Evolutionary conservation across 2,113 vertebrate genomes (phyloP).

Genomic region (Lasiurus borealis): DNA sequence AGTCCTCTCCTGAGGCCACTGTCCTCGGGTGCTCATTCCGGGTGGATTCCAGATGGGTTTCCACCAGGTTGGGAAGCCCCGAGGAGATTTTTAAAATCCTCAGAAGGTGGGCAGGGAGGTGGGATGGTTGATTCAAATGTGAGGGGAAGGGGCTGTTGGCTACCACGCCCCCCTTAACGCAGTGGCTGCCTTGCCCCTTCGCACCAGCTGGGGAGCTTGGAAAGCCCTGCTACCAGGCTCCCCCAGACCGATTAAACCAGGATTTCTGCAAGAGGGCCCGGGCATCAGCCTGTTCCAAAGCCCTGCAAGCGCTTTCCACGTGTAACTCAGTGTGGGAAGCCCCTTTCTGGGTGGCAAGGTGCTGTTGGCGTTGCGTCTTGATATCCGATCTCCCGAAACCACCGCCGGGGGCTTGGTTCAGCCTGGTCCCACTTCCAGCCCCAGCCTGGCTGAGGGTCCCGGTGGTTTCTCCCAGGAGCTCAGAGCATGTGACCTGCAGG

Average conservation of each 20-base stretch:
- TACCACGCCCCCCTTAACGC: fast-evolving
- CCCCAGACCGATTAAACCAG: not conserved
- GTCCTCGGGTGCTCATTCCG: not conserved
- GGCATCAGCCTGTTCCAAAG: not conserved
- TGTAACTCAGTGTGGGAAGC: not conserved
- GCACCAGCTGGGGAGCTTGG: not conserved
- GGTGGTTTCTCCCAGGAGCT: not conserved
- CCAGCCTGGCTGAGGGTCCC: not conserved
- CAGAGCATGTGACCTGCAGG: not conserved
- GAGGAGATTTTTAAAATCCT: not conserved
- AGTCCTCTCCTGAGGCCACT: not conserved
- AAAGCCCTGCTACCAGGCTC: not conserved
- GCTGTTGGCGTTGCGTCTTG: not conserved
- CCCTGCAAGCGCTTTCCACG: not conserved
- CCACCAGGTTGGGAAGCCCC: not conserved
- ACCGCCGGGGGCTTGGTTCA: not conserved
- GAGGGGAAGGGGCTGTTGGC: not conserved
- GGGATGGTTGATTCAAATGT: not conserved
- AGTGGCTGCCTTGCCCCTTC: fast-evolving
- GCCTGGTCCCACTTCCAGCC: not conserved
- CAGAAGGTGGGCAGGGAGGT: not conserved
- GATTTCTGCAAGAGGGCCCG: not conserved
- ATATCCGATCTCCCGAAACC: not conserved
- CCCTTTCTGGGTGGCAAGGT: not conserved
- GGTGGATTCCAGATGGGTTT: not conserved